Percentiles rank a stretch among this genome's conserved stretches.
These are phyloP conservation scores for Agrypnus murinus DNA, from an alignment of 2,888 invertebrate genomes.

Conservation along the genomic window DNA sequence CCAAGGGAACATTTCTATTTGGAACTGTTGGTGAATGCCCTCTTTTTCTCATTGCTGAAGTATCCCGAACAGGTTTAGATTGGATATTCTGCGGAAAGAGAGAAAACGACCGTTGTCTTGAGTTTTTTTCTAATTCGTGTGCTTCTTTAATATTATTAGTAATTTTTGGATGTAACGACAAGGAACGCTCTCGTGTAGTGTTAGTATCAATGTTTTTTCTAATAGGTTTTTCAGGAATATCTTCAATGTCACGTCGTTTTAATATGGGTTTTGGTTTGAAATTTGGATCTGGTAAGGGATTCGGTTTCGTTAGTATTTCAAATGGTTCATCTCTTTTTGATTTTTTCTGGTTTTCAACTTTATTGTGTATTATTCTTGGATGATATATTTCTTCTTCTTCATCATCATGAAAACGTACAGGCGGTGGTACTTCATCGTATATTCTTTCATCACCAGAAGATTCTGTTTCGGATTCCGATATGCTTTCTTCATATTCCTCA, in stretches of 20 bases:
- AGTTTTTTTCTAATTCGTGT: slow-evolving; percentile 19
- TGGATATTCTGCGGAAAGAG: slow-evolving; percentile 50
- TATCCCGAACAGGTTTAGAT: slow-evolving; percentile 12
- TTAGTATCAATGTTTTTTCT: slow-evolving; percentile 42
- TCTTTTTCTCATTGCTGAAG: slow-evolving; percentile 41
- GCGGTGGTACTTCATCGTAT: slow-evolving; percentile 6
- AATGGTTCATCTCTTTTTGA: slow-evolving; percentile 74
- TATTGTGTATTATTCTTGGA: slow-evolving; percentile 74
- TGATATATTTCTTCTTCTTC: slow-evolving; percentile 81
- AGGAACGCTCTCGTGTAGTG: slow-evolving; percentile 16
- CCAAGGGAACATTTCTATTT: slow-evolving; percentile 58
- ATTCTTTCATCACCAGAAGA: slow-evolving; percentile 63
- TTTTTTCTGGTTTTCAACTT: slow-evolving; percentile 34
- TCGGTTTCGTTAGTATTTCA: slow-evolving; percentile 76
- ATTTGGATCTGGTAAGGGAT: slow-evolving; percentile 80
- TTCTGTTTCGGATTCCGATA: slow-evolving; percentile 64
- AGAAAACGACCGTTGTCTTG: slow-evolving; percentile 59
- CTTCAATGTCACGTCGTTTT: slow-evolving; percentile 71
- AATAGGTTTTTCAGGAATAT: slow-evolving; percentile 39
- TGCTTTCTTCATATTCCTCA: slow-evolving; percentile 65
- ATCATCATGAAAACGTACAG: slow-evolving; percentile 57
- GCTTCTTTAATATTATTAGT: slow-evolving; percentile 35
- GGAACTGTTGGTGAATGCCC: slow-evolving; percentile 49
- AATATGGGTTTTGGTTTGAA: slow-evolving; percentile 87
- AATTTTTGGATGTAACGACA: slow-evolving; percentile 20